Conservation (phyloP, 2,113 vertebrate species). For the Apaloderma vittatum region DNA sequence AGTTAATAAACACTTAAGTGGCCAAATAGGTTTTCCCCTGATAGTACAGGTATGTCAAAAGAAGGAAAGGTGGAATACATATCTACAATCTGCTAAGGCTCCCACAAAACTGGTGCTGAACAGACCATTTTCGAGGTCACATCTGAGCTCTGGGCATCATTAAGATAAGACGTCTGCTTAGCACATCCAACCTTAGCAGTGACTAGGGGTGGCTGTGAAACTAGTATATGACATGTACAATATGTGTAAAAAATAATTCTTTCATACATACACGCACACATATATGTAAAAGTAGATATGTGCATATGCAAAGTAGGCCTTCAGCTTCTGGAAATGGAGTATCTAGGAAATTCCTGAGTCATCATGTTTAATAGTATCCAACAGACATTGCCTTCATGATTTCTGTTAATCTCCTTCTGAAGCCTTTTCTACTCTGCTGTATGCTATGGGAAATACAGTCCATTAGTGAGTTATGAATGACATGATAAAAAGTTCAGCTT, state of each 20-base stretch:
- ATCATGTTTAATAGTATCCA: neutral
- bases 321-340: neutral
- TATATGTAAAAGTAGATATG: neutral
- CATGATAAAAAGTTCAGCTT: neutral
- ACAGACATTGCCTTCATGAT: neutral
- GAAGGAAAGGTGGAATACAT: neutral
- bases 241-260: neutral
- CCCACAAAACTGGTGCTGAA: neutral
- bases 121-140: neutral
- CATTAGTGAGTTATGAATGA: neutral
- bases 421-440: neutral
- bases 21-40: neutral
- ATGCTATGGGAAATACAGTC: neutral
- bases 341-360: neutral
- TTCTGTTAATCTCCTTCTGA: neutral
- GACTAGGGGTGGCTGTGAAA: neutral
- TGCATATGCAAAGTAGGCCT: neutral
- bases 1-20: neutral
- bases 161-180: neutral
- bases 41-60: neutral
- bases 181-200: neutral
- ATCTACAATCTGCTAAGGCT: neutral
- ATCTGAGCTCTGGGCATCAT: neutral
- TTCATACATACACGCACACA: neutral
- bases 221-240: neutral